A percentile compares a stretch with the other conserved stretches of the same genome.
These are phyloP conservation scores for Panopea generosa DNA, from an alignment of 2,888 invertebrate genomes.

Conservation along the genomic window DNA sequence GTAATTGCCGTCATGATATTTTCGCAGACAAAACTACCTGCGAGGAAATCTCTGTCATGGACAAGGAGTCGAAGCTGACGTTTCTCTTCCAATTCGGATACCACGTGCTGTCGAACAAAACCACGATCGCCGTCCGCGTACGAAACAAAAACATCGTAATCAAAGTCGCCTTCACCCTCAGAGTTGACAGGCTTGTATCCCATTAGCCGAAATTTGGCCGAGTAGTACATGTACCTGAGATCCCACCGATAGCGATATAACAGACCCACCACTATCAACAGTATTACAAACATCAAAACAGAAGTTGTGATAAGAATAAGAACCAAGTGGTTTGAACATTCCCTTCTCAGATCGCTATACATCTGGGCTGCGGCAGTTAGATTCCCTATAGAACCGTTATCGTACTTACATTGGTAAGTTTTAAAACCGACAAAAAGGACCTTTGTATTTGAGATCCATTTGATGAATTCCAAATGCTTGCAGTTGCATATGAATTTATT, in stretches of 20 bases:
- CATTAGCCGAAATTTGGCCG: conserved; percentile 33
- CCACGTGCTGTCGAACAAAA: conserved; percentile 30
- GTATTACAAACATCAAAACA: conserved; percentile 10
- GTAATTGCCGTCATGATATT: conserved; percentile 54
- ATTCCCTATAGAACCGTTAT: conserved; percentile 10
- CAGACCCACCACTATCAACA: conserved; percentile 19
- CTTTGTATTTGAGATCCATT: conserved; percentile 40
- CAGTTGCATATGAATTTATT: conserved; percentile 39
- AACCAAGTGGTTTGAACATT: conserved; percentile 29
- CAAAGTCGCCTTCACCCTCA: conserved; percentile 18
- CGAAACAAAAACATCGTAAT: conserved; percentile 48
- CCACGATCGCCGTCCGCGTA: conserved; percentile 39
- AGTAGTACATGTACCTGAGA: conserved; percentile 50
- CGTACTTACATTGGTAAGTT: conserved; percentile 27
- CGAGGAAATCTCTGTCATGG: conserved; percentile 50
- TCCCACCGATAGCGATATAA: conserved; percentile 47
- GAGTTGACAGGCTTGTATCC: conserved; percentile 15
- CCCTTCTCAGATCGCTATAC: conserved; percentile 7
- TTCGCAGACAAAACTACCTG: conserved; percentile 40
- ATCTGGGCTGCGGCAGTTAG: not conserved
- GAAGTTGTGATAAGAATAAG: conserved; percentile 14
- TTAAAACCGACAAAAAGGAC: conserved; percentile 19
- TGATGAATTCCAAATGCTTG: conserved; percentile 28
- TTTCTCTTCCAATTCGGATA: conserved; percentile 37
- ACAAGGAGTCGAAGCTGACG: conserved; percentile 39